These are phyloP conservation scores for Spatulosminthurus flaviceps DNA, from an alignment of 2,888 invertebrate genomes.

Conservation along the genomic window DNA sequence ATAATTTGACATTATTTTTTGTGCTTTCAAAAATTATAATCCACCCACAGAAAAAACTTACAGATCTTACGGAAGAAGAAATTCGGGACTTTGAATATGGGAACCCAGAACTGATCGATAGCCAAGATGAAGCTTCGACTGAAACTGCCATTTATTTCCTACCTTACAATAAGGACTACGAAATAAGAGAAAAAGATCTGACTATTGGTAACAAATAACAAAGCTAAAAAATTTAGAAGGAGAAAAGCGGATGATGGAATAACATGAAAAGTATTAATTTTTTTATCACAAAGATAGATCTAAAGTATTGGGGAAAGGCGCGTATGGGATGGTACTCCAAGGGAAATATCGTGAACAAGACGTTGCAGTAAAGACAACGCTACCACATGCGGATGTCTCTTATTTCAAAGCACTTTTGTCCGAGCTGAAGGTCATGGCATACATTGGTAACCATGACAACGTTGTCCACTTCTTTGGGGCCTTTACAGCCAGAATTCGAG, in stretches of 20 bases:
- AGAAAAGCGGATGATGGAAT: too few relatives aligned
- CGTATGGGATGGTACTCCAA: not conserved
- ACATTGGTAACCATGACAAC: not conserved
- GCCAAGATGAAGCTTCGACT: not conserved
- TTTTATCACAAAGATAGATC: not conserved
- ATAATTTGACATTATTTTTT: too few relatives aligned
- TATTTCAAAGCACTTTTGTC: not conserved
- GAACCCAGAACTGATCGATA: not conserved
- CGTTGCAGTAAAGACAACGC: not conserved
- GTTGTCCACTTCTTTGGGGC: constrained; percentile 9
- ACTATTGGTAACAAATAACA: constrained; percentile 3
- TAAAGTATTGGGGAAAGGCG: not conserved
- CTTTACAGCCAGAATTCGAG: not conserved
- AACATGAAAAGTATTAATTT: not conserved
- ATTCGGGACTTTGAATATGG: constrained; percentile 12
- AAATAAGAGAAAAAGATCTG: not conserved
- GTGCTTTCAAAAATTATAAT: too few relatives aligned
- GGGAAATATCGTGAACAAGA: not conserved
- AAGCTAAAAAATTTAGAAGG: not conserved
- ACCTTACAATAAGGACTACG: constrained; percentile 23
- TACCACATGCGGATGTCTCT: not conserved
- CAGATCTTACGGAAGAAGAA: not conserved
- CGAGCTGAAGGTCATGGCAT: constrained; percentile 10
- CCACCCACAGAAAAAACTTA: too few relatives aligned
- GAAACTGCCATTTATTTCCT: constrained; percentile 21